A percentile compares a stretch with the other conserved stretches of the same genome.
Evolutionary conservation across 2,888 invertebrate species (phyloP).

Genomic region (Cryptus viduatorius): DNA sequence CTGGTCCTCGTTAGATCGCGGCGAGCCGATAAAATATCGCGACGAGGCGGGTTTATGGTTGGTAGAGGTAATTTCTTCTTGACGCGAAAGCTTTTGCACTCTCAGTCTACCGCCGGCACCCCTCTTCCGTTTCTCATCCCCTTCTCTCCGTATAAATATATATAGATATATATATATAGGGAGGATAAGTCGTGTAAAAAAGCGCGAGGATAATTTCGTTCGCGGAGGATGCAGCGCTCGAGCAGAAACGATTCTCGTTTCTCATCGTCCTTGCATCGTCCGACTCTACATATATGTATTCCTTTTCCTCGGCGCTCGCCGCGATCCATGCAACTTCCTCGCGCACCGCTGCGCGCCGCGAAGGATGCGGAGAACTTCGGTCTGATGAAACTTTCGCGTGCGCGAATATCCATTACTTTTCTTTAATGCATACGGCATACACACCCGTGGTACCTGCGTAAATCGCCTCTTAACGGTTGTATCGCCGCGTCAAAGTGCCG

Average conservation of each 20-base stretch:
- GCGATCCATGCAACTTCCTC: background rate
- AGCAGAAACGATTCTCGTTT: slow-evolving; percentile 64
- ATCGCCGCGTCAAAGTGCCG: slow-evolving; percentile 37
- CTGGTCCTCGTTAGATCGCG: slow-evolving; percentile 64
- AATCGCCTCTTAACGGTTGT: slow-evolving; percentile 39
- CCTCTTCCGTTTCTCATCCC: slow-evolving; percentile 45
- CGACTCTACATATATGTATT: background rate
- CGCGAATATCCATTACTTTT: slow-evolving; percentile 15
- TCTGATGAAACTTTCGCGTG: slow-evolving; percentile 40
- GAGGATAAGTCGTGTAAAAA: slow-evolving; percentile 30
- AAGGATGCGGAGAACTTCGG: slow-evolving; percentile 5
- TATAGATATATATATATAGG: background rate
- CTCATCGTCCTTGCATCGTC: slow-evolving; percentile 63
- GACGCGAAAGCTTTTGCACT: slow-evolving; percentile 44
- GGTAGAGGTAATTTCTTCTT: slow-evolving; percentile 35
- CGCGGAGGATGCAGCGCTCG: slow-evolving; percentile 51
- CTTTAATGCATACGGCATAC: slow-evolving; percentile 11
- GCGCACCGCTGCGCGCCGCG: background rate
- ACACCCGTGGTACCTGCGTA: background rate
- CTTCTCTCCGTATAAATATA: slow-evolving; percentile 57
- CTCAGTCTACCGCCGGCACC: slow-evolving; percentile 1
- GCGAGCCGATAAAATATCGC: slow-evolving; percentile 64
- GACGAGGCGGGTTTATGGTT: slow-evolving; percentile 63
- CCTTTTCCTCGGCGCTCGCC: slow-evolving; percentile 32
- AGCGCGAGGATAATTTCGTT: slow-evolving; percentile 58